Evolutionary conservation across 2,113 vertebrate species (phyloP).

Genomic region (Sminthopsis crassicaudata): DNA sequence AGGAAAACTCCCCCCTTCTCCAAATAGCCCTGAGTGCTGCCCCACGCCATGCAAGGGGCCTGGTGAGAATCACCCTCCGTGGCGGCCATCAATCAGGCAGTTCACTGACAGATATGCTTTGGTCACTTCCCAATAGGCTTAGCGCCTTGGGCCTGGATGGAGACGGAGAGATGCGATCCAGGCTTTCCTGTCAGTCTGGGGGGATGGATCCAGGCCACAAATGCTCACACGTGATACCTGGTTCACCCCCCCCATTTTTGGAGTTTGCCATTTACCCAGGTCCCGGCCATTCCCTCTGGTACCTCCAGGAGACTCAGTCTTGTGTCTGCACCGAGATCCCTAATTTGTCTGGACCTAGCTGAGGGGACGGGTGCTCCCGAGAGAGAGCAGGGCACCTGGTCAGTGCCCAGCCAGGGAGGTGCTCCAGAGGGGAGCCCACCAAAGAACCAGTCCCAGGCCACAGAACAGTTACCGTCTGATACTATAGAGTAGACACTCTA

Average conservation of each 20-base stretch:
- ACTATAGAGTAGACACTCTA: background rate
- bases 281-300: background rate
- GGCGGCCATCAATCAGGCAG: background rate
- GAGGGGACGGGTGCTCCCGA: background rate
- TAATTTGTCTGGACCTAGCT: background rate
- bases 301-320: no score
- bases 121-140: background rate
- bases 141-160: background rate
- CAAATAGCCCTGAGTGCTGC: background rate
- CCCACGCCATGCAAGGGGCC: background rate
- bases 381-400: background rate
- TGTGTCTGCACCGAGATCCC: background rate
- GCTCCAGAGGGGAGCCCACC: background rate
- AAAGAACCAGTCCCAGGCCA: background rate
- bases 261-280: background rate
- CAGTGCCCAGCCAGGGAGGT: background rate
- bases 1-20: background rate
- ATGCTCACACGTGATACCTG: no score
- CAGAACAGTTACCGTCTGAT: background rate
- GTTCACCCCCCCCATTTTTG: background rate
- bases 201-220: background rate
- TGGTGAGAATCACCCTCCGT: background rate
- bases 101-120: background rate
- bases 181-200: background rate
- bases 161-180: background rate